Conservation (phyloP, 2,888 invertebrate species). For the Allygus modestus region DNA sequence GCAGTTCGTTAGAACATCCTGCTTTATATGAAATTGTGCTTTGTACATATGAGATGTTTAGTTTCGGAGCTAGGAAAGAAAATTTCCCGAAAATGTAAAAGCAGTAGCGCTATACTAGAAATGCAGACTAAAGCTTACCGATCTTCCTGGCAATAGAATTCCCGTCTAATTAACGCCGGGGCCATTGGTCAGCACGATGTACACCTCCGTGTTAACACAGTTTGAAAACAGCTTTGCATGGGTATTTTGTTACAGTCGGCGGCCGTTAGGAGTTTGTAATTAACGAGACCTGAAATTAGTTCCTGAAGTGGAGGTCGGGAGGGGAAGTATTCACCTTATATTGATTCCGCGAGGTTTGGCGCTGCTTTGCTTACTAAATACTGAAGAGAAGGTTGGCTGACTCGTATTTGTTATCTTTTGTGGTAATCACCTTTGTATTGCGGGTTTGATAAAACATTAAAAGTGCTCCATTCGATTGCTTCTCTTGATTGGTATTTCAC, state of each 20-base stretch:
- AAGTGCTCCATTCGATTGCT: too few relatives aligned
- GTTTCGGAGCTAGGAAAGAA: too few relatives aligned
- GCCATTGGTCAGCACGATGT: background rate
- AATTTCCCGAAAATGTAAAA: too few relatives aligned
- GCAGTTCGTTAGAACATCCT: too few relatives aligned
- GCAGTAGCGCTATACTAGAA: too few relatives aligned
- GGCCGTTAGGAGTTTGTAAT: slow-evolving; percentile 42
- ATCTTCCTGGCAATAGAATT: background rate
- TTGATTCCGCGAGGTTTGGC: slow-evolving; percentile 51
- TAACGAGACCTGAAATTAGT: slow-evolving; percentile 59
- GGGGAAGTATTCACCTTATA: slow-evolving; percentile 51
- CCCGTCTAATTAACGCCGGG: background rate
- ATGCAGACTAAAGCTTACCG: background rate
- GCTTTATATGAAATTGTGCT: too few relatives aligned
- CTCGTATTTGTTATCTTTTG: slow-evolving; percentile 8
- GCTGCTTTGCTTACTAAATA: slow-evolving; percentile 48
- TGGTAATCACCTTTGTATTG: background rate
- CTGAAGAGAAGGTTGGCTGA: background rate
- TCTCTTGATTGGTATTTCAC: too few relatives aligned
- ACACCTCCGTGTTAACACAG: slow-evolving; percentile 17
- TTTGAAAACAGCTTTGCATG: slow-evolving; percentile 51
- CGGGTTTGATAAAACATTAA: background rate
- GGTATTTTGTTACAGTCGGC: slow-evolving; percentile 47
- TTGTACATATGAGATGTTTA: too few relatives aligned
- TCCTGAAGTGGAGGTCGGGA: slow-evolving; percentile 32